A percentile compares a stretch with the other conserved stretches of the same genome.
Evolutionary conservation across 2,888 invertebrate genomes (phyloP).

Genomic region (Metellina segmentata): DNA sequence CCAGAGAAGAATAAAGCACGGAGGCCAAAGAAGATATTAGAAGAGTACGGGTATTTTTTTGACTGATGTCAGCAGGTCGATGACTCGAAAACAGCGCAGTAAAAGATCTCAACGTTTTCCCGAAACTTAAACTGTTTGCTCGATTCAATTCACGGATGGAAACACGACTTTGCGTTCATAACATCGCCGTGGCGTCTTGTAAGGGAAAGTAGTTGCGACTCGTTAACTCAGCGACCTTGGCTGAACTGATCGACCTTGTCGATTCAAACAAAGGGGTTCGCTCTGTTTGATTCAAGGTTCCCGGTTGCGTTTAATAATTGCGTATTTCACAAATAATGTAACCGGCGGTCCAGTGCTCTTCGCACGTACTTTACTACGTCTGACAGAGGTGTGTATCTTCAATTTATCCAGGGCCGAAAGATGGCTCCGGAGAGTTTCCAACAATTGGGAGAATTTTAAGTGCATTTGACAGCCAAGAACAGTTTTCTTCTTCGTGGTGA

Average conservation of each 20-base stretch:
- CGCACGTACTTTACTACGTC: too few species aligned
- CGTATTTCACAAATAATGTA: too few species aligned
- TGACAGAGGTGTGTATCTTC: too few species aligned
- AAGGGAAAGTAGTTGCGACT: not conserved
- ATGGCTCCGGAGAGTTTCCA: too few species aligned
- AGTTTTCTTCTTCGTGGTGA: too few species aligned
- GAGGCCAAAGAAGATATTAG: not conserved
- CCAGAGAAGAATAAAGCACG: too few species aligned
- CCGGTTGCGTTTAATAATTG: too few species aligned
- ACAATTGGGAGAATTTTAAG: too few species aligned
- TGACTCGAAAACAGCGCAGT: not conserved
- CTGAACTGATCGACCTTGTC: not conserved
- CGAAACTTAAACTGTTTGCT: not conserved
- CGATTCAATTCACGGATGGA: not conserved
- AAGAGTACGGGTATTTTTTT: not conserved
- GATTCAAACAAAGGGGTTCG: not conserved
- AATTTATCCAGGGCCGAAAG: too few species aligned
- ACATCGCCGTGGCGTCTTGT: not conserved
- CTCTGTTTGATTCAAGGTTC: not conserved
- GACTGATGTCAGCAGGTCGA: not conserved
- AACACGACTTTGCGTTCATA: not conserved
- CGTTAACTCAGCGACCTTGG: not conserved
- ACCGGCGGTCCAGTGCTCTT: too few species aligned
- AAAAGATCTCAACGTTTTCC: not conserved
- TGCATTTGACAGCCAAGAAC: too few species aligned